These are phyloP conservation scores for Atrichornis clamosus DNA, from an alignment of 2,113 vertebrate genomes.

Conservation along the genomic window DNA sequence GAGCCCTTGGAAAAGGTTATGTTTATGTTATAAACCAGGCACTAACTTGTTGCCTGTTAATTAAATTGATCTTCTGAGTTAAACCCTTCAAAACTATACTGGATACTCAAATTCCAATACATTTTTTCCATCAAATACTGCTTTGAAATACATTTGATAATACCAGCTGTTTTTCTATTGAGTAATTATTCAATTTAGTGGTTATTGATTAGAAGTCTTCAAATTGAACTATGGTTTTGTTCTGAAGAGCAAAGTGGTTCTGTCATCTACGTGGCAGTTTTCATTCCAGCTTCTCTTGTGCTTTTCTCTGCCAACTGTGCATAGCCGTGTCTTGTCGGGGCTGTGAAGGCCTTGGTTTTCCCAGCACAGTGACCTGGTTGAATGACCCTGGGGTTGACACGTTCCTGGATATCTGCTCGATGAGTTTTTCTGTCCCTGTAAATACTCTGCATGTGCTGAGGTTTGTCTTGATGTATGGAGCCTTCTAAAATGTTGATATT, in stretches of 20 bases:
- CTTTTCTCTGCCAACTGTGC: not conserved
- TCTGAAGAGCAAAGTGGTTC: not conserved
- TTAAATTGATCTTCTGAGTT: not conserved
- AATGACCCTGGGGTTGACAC: not conserved
- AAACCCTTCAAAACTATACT: not conserved
- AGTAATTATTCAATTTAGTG: not conserved
- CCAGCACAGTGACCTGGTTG: fast-evolving
- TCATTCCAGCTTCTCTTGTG: not conserved
- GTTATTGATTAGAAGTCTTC: not conserved
- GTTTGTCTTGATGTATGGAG: not conserved
- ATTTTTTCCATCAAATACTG: not conserved
- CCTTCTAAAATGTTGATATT: not conserved
- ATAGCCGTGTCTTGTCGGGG: not conserved
- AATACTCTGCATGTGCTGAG: not conserved
- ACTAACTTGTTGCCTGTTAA: not conserved
- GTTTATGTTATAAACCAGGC: not conserved
- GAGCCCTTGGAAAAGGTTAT: not conserved
- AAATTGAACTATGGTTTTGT: not conserved
- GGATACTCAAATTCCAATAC: not conserved
- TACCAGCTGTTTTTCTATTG: not conserved
- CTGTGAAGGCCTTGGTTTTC: not conserved
- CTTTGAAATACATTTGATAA: not conserved
- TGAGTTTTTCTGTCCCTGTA: not conserved
- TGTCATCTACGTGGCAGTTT: not conserved
- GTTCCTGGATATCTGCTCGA: not conserved